These are phyloP conservation scores for Oncopodura yosiiana DNA, from an alignment of 1,140 invertebrate species.

Conservation along the genomic window DNA sequence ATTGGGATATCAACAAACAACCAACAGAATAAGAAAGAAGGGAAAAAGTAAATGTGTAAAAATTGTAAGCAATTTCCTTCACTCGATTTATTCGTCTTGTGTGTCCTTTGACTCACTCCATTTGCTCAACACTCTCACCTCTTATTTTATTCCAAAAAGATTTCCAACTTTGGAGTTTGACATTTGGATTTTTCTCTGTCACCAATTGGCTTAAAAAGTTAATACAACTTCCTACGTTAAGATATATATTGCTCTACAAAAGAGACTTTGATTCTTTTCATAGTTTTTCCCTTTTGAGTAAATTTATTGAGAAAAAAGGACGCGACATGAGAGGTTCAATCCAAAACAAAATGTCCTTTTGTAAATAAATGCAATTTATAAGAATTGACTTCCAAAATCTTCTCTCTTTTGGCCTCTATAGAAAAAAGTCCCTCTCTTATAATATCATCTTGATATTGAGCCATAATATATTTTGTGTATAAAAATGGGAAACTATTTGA, in stretches of 20 bases:
- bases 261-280: slow-evolving; percentile 1
- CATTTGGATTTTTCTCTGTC: slow-evolving; percentile 30
- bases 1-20: slow-evolving; percentile 11
- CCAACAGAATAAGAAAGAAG: slow-evolving; percentile 12
- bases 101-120: too few relatives aligned
- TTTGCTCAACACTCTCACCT: slow-evolving; percentile 14
- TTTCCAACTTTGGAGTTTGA: slow-evolving; percentile 5
- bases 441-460: neutral
- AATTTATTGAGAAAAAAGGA: slow-evolving; percentile 16
- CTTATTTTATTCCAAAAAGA: neutral
- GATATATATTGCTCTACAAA: neutral
- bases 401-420: neutral
- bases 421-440: neutral
- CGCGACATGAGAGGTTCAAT: slow-evolving; percentile 4
- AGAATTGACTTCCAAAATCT: neutral
- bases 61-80: slow-evolving; percentile 28
- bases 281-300: slow-evolving; percentile 4
- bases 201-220: neutral
- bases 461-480: neutral
- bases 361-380: too few relatives aligned
- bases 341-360: too few relatives aligned
- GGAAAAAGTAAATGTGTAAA: slow-evolving; percentile 1
- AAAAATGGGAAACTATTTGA: slow-evolving; percentile 3
- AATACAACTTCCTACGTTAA: slow-evolving; percentile 1
- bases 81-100: slow-evolving; percentile 29